These are phyloP conservation scores for Drosophila paucipuncta DNA, from an alignment of 2,888 invertebrate genomes.

Conservation along the genomic window DNA sequence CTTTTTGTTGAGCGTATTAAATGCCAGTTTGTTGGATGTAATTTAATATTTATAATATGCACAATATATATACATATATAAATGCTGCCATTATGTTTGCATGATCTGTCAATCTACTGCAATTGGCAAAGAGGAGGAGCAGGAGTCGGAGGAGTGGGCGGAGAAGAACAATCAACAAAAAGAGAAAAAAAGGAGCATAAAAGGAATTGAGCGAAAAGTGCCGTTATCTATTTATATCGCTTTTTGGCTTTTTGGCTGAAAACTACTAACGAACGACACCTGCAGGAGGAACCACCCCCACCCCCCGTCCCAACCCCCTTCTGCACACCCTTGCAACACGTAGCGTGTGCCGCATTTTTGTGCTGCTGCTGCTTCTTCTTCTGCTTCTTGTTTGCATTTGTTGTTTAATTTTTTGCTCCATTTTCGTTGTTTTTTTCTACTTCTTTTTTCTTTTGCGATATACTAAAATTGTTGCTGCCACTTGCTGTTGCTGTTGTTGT, in stretches of 20 bases:
- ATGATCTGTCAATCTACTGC: slow-evolving; percentile 77
- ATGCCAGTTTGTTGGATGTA: slow-evolving; percentile 69
- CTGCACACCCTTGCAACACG: slow-evolving; percentile 2
- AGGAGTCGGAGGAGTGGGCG: not conserved
- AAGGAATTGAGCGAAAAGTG: slow-evolving; percentile 65
- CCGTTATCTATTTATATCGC: slow-evolving; percentile 78
- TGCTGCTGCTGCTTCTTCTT: not conserved
- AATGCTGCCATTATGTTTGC: slow-evolving; percentile 78
- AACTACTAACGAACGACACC: slow-evolving; percentile 79
- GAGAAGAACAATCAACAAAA: slow-evolving; percentile 21
- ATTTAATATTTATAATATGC: slow-evolving; percentile 78
- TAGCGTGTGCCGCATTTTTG: slow-evolving; percentile 56
- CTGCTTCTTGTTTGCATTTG: slow-evolving; percentile 68
- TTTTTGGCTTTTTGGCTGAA: slow-evolving; percentile 77
- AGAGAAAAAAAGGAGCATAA: slow-evolving; percentile 12
- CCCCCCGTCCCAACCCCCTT: not conserved
- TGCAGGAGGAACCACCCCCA: slow-evolving; percentile 41
- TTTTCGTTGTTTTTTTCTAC: slow-evolving; percentile 13
- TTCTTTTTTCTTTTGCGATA: slow-evolving; percentile 53
- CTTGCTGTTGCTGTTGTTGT: slow-evolving; percentile 52
- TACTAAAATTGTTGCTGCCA: slow-evolving; percentile 52
- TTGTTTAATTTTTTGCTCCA: slow-evolving; percentile 45
- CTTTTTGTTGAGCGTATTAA: slow-evolving; percentile 28
- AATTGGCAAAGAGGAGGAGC: slow-evolving; percentile 47
- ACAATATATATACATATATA: slow-evolving; percentile 47